These are phyloP conservation scores for Plagiodera versicolora DNA, from an alignment of 2,888 invertebrate species.

Conservation along the genomic window DNA sequence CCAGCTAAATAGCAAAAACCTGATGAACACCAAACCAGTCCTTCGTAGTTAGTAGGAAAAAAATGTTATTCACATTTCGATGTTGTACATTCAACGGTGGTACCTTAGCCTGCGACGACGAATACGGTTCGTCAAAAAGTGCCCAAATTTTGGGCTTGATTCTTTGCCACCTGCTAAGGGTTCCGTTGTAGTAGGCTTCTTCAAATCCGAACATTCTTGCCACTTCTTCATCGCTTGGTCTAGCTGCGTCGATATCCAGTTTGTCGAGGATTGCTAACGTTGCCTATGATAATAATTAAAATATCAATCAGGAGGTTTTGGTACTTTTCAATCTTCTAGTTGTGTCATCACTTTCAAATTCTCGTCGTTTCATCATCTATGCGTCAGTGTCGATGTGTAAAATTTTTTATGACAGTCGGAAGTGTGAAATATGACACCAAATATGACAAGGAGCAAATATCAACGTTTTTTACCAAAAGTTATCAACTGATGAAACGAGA, in stretches of 20 bases:
- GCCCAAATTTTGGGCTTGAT: constrained; percentile 93
- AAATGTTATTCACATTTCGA: constrained; percentile 48
- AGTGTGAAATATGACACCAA: no score
- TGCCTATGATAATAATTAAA: constrained; percentile 61
- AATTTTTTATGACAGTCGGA: no score
- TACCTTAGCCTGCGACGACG: constrained; percentile 89
- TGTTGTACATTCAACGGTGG: constrained; percentile 75
- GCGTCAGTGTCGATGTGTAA: no score
- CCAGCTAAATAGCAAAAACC: not conserved
- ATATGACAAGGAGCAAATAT: no score
- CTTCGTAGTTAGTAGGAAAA: not conserved
- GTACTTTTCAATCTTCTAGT: no score
- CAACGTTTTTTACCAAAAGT: no score
- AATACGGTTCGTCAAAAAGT: constrained; percentile 94
- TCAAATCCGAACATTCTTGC: constrained; percentile 91
- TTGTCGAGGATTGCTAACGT: constrained; percentile 95
- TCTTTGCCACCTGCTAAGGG: constrained; percentile 84
- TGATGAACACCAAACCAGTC: not conserved
- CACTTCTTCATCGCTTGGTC: constrained; percentile 89
- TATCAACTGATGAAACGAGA: no score
- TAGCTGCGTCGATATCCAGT: constrained; percentile 91
- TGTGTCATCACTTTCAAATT: no score
- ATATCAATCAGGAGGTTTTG: no score
- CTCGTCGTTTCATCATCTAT: no score
- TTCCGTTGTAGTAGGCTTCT: constrained; percentile 79